Evolutionary conservation across 2,797 vertebrate genomes (phyloP).

Genomic region (Neosalanx taihuensis): DNA sequence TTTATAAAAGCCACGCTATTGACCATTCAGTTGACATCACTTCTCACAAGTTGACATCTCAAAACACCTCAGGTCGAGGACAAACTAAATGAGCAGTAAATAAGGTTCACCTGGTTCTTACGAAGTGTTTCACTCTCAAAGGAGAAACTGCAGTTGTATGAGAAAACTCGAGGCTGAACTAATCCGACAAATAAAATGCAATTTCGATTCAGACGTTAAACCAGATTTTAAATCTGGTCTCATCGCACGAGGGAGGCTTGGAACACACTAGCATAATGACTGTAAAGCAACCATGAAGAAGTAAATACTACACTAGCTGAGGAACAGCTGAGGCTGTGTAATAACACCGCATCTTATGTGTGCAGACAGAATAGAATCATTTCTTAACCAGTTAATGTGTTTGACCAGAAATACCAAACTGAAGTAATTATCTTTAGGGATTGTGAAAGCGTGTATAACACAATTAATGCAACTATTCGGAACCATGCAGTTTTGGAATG

Average conservation of each 20-base stretch:
- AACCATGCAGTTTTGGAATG: slow-evolving; percentile 53
- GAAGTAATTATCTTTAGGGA: slow-evolving; percentile 14
- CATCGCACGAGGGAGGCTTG: slow-evolving; percentile 58
- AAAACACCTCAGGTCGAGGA: slow-evolving; percentile 41
- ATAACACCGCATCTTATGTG: slow-evolving; percentile 31
- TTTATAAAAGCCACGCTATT: slow-evolving; percentile 61
- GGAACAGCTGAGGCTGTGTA: slow-evolving; percentile 59
- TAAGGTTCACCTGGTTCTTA: slow-evolving; percentile 51
- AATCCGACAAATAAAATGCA: slow-evolving; percentile 69
- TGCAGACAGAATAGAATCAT: slow-evolving; percentile 43
- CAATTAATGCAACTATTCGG: slow-evolving; percentile 59
- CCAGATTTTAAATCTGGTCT: slow-evolving; percentile 63
- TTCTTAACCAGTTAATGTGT: slow-evolving; percentile 48
- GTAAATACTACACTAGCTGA: slow-evolving; percentile 56
- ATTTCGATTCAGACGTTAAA: slow-evolving; percentile 40
- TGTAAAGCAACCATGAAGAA: slow-evolving; percentile 69
- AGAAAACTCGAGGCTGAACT: slow-evolving; percentile 65
- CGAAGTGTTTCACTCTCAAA: slow-evolving; percentile 56
- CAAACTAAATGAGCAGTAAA: slow-evolving; percentile 67
- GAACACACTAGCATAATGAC: slow-evolving; percentile 62
- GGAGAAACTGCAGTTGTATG: slow-evolving; percentile 53
- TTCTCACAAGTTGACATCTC: slow-evolving; percentile 43
- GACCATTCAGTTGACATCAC: slow-evolving; percentile 54
- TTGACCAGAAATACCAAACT: slow-evolving; percentile 47
- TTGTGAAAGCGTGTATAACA: slow-evolving; percentile 6